Evolutionary conservation across 2,888 invertebrate genomes (phyloP), one percentile per base, ranked within the genome.

Genomic region (Empis stercorea): DNA sequence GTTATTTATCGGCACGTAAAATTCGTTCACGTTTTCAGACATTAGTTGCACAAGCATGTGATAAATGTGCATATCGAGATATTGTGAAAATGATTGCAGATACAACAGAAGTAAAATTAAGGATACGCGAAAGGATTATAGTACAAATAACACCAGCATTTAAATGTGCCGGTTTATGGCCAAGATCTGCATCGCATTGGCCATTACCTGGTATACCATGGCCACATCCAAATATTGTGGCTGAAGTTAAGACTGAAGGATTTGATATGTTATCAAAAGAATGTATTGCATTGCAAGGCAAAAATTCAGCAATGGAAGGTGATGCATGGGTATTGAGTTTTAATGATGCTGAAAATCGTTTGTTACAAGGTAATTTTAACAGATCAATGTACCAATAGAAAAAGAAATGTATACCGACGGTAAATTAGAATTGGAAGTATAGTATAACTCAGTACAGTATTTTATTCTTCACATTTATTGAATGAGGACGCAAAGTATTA

Each of bases 111-210:
- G 94, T 95, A 55, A 87, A 87, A 62, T 70, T 95, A 55, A 73
- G 92, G 44, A 88, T 95, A 55, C 79, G 92, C 34, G 94, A 95
- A 68, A 75, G 93, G 52, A 94, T 83, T 69, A 81, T 91, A 47
- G 93, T 95, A 54, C 93, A 95, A 72, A 92, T 96, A 56, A 94
- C 93, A 34, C 94, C 94, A 40, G 91, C 94, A 6, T 94, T 94
- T 70, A 87, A 92, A 58, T 94, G 94, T 62, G 83, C 87, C 55
- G 93, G 94, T 2, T 76, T 95, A 45, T 95, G 95, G 95, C 94
- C 94, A 2, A 73, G 94, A 43, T 91, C 89, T 15, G 94, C 94
- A 1, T 86, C 88, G 11, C 92, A 93, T 65, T 95, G 95, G 94
- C 94, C 95, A 3, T 73, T 87, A 50, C 84, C 91, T 4, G 87